Percentiles rank a stretch among this genome's conserved stretches.
These are phyloP conservation scores for Hyaena hyaena DNA, from an alignment of 2,113 vertebrate genomes.

Conservation along the genomic window DNA sequence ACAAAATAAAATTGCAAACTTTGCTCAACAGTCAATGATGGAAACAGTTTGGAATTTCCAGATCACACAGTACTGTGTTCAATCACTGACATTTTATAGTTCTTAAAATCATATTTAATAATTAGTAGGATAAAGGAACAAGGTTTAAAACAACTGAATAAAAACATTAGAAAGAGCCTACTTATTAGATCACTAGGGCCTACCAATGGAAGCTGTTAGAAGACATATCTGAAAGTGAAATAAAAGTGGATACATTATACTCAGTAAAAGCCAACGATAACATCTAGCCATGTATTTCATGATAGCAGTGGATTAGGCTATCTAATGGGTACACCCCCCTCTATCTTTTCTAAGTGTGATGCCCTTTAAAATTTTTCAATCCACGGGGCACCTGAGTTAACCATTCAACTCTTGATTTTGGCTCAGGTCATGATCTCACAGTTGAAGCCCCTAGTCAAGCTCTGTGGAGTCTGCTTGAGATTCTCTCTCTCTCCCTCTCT, in stretches of 20 bases:
- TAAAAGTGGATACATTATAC: neutral
- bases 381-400: too few species aligned
- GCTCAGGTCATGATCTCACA: too few species aligned
- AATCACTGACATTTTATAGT: neutral
- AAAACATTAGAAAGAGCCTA: slow-evolving; percentile 41
- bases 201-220: neutral
- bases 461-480: too few species aligned
- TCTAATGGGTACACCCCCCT: neutral
- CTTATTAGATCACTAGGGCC: neutral
- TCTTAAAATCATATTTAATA: slow-evolving; percentile 55
- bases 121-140: neutral
- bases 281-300: neutral
- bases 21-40: neutral
- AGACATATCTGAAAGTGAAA: neutral
- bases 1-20: neutral
- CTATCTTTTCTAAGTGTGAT: neutral
- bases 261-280: neutral
- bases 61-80: neutral
- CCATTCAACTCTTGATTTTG: too few species aligned
- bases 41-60: slow-evolving; percentile 14
- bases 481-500: too few species aligned
- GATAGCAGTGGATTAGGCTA: neutral
- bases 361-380: neutral
- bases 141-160: slow-evolving; percentile 37
- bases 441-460: too few species aligned